These are phyloP conservation scores for Drosophila prosaltans DNA, from an alignment of 1,140 invertebrate genomes.

Conservation along the genomic window DNA sequence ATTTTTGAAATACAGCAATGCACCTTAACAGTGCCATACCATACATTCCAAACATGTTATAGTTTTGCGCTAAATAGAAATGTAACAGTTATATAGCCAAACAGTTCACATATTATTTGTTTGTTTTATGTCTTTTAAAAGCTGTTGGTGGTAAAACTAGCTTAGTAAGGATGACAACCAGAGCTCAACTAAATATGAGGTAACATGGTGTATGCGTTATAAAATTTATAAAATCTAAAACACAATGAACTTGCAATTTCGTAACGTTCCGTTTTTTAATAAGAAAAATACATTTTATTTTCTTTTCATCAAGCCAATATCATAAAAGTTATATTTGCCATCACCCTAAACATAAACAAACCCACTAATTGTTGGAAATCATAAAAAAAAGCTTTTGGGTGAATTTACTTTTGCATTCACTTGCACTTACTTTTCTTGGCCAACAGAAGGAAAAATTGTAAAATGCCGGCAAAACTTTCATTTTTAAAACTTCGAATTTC, in stretches of 20 bases:
- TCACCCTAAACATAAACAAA: constrained; percentile 51
- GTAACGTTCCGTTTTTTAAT: too few relatives aligned
- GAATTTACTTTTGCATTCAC: constrained; percentile 7
- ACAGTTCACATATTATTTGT: too few relatives aligned
- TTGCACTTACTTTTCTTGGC: constrained; percentile 40
- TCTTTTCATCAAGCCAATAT: background rate
- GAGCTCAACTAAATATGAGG: too few relatives aligned
- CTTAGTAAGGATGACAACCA: background rate
- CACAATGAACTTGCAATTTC: too few relatives aligned
- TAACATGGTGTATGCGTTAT: too few relatives aligned
- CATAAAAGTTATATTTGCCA: background rate
- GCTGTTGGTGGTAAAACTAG: background rate
- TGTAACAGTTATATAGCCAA: too few relatives aligned
- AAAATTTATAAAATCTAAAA: background rate
- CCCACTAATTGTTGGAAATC: background rate
- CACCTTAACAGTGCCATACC: too few relatives aligned
- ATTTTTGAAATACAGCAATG: too few relatives aligned
- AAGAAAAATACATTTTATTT: too few relatives aligned
- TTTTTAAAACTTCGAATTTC: constrained; percentile 29
- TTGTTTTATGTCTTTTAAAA: background rate
- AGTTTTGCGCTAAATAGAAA: too few relatives aligned
- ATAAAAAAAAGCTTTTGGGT: constrained; percentile 38
- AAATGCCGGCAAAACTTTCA: constrained; percentile 58
- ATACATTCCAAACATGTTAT: too few relatives aligned
- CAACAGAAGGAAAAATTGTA: constrained; percentile 42